Base-by-base conservation (phyloP, 1,140 invertebrate species). In the Diprion similis region DNA sequence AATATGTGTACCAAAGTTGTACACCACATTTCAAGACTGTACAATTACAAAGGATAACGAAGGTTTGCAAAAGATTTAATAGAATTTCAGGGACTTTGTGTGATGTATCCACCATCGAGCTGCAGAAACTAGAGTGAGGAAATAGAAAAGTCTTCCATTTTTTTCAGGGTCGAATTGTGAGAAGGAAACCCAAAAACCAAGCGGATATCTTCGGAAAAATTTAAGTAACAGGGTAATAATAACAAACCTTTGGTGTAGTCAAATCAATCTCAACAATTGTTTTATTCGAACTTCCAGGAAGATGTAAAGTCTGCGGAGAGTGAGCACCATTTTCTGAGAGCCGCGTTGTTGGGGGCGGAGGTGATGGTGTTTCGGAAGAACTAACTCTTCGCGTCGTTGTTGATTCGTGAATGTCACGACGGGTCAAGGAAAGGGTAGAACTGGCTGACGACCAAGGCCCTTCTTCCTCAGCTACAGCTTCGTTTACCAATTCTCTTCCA, bases 401-500 rank as follows among this genome's bases (percentile, higher is more conserved):
- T 0, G 18, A 19, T 68, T 68, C 45, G 19, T 18, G 10, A 13
- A n/a, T 45, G 11, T 45, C 19, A 18, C 66, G 66, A 1, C 37
- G 17, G 13, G 6, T 68, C 13, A 76, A 37, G 0, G 79, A 80
- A 11, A 77, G 47, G 13, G 78, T 78, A 17, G 78, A 79, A 67
- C 77, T 79, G 10, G 78, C 72, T 18, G 74, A 66, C 3, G 76
- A 79, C 79, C 75, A 79, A 68, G 74, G 46, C 9, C 76, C 79
- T 37, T 75, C 74, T 1, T 69, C 13, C 19, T 71, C 72, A 9
- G 82, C 84, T 10, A 82, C 37, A 48, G 72, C 73, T 7, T 80
- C 78, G 4, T 72, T 75, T 48, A 85, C 76, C 65, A 85, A 19
- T n/a, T 79, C 75, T 17, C 79, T 67, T 24, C 78, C 80, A 13